Base-by-base conservation (phyloP, 2,888 invertebrate species). In the Uloborus plumipes region DNA sequence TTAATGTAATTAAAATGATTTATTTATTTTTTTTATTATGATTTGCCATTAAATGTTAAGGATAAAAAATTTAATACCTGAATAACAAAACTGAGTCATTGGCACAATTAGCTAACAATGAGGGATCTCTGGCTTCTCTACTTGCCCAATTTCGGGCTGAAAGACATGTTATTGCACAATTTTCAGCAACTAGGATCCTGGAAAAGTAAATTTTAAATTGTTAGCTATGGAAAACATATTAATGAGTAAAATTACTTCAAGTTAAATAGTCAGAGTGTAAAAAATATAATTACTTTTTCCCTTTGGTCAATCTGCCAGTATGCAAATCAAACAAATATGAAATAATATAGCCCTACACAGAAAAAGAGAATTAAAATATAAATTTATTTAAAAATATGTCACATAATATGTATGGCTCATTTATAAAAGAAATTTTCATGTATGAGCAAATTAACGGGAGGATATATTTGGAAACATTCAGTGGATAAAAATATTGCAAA, bases 121-220 rank as follows among this genome's bases (percentile, higher is more conserved):
- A 93, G 53, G 95, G 94, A 88, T 92, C 92, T 26, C 92, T 89
- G 16, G 92, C 91, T 88, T 95, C 94, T 4, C 94, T 90, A 87
- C 94, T 95, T 75, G 94, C 92, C 95, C 95, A 95, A 13, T 94
- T 93, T 87, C 94, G 91, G 90, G 94, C 94, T 86, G 93, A 93
- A 78, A 95, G 91, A 89, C 93, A 93, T 4, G 94, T 93, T 75
- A 95, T 92, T 72, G 93, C 91, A 86, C 92, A 92, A 50, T 91
- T 92, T 87, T 92, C 93, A 85, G 90, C 90, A 80, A 91, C 90
- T 14, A 89, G 86, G 16, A 89, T 87, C 81, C 90, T 90, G 86
- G 22, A 22, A 39, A 58, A 13, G 16, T 13, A 18, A 66, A 71
- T 20, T 3, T n/a, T 66, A 0, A 4, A 15, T 49, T 7, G n/a